A percentile compares a stretch with the other conserved stretches of the same genome.
phyloP scores from a whole-genome alignment of 2,888 invertebrate genomes.

The Horisme vitalbata region DNA sequence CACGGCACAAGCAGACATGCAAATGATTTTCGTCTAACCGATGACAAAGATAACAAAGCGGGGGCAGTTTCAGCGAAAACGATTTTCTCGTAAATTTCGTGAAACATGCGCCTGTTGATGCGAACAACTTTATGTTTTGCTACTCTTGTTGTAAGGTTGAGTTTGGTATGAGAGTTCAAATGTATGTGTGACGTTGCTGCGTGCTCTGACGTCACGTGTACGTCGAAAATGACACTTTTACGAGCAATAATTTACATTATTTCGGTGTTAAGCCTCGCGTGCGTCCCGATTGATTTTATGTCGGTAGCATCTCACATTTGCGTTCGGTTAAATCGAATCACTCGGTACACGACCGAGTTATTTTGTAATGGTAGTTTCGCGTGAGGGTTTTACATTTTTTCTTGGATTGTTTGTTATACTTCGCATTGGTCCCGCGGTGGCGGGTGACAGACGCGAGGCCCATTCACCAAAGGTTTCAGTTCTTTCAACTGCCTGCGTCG shows the following conservation, averaged over 20 bases:
- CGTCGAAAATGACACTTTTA: slow-evolving; percentile 81
- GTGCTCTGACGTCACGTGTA: slow-evolving; percentile 74
- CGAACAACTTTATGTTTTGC: slow-evolving; percentile 44
- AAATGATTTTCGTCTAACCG: slow-evolving; percentile 61
- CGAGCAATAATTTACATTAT: slow-evolving; percentile 81
- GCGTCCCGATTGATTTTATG: slow-evolving; percentile 80
- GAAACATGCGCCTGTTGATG: slow-evolving; percentile 32
- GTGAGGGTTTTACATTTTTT: slow-evolving; percentile 61
- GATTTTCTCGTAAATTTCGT: slow-evolving; percentile 54
- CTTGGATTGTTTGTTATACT: slow-evolving; percentile 45
- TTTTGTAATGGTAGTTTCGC: slow-evolving; percentile 77
- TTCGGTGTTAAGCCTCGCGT: slow-evolving; percentile 79
- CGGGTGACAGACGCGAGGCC: slow-evolving; percentile 24
- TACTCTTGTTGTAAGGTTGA: slow-evolving; percentile 40
- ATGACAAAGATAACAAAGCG: slow-evolving; percentile 70
- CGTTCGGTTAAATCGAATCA: slow-evolving; percentile 77
- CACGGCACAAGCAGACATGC: slow-evolving; percentile 48
- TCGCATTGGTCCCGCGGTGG: slow-evolving; percentile 18
- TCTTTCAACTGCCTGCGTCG: slow-evolving; percentile 24
- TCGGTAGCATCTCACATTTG: slow-evolving; percentile 77
- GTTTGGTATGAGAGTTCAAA: slow-evolving; percentile 35
- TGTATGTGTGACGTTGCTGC: slow-evolving; percentile 42
- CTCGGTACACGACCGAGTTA: slow-evolving; percentile 72
- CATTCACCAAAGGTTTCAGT: slow-evolving; percentile 28
- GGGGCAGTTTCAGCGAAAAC: slow-evolving; percentile 64